Evolutionary conservation across 2,113 vertebrate species (phyloP).

Genomic region (Eleginops maclovinus): DNA sequence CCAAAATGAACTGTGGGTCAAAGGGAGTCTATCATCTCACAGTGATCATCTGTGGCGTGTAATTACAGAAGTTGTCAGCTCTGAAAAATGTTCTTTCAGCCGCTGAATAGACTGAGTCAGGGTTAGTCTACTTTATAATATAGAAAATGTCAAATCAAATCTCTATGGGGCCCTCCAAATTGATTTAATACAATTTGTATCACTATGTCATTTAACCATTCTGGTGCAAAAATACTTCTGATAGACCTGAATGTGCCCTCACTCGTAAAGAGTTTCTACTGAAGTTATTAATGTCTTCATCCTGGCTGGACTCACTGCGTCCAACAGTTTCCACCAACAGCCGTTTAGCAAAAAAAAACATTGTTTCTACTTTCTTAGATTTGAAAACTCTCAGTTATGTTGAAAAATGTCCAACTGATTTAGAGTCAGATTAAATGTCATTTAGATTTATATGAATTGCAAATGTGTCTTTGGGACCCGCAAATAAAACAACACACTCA

Average conservation of each 20-base stretch:
- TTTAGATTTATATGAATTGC: too few species aligned
- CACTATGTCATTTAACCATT: not conserved
- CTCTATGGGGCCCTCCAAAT: not conserved
- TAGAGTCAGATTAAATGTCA: too few species aligned
- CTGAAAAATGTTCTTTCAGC: not conserved
- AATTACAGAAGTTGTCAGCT: not conserved
- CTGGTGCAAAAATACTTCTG: not conserved
- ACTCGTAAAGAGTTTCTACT: not conserved
- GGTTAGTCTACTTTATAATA: not conserved
- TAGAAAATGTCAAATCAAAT: not conserved
- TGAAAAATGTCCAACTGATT: not conserved
- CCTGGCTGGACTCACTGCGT: too few species aligned
- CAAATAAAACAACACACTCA: too few species aligned
- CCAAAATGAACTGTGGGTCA: not conserved
- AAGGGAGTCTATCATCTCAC: not conserved
- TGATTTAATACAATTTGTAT: not conserved
- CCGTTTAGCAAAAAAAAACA: too few species aligned
- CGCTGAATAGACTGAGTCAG: not conserved
- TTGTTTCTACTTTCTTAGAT: too few species aligned
- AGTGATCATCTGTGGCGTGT: not conserved
- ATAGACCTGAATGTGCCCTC: not conserved
- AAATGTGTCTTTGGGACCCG: too few species aligned
- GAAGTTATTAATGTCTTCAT: slow-evolving; percentile 4
- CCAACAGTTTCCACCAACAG: too few species aligned
- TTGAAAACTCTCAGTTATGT: too few species aligned